A percentile compares a stretch with the other conserved stretches of the same genome.
Evolutionary conservation across 2,797 vertebrate species (phyloP).

Genomic region (Notamacropus eugenii): DNA sequence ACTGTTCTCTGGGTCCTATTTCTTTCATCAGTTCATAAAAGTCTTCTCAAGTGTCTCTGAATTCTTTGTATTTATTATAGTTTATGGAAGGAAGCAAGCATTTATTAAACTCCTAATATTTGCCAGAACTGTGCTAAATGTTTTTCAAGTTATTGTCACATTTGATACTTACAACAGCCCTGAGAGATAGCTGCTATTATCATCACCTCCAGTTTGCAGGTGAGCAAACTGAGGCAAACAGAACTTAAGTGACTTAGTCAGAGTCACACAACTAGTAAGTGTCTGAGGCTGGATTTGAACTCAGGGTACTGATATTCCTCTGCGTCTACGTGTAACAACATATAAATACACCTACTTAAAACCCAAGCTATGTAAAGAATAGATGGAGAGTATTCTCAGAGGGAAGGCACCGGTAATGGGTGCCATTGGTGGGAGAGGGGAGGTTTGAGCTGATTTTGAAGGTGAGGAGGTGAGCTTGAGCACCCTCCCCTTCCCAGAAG

Average conservation of each 20-base stretch:
- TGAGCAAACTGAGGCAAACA: not conserved
- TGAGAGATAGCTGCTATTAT: not conserved
- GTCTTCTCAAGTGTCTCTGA: not conserved
- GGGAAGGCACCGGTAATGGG: too few species aligned
- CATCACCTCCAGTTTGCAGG: not conserved
- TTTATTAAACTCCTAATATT: not conserved
- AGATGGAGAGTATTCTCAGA: not conserved
- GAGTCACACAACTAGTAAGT: not conserved
- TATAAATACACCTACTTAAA: not conserved
- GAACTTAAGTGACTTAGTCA: not conserved
- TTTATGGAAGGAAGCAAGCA: not conserved
- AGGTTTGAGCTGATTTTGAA: not conserved
- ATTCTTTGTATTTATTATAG: not conserved
- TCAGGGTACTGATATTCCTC: not conserved
- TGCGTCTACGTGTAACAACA: not conserved
- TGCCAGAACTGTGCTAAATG: not conserved
- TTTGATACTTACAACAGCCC: not conserved
- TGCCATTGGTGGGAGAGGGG: not conserved
- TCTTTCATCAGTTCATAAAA: not conserved
- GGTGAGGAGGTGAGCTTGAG: not conserved
- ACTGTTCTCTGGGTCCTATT: not conserved
- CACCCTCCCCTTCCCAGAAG: not conserved
- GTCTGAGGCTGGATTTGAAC: not conserved
- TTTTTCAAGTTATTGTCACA: not conserved
- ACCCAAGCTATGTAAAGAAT: not conserved